These are phyloP conservation scores for Numida meleagris DNA, from an alignment of 2,113 vertebrate genomes.

Conservation along the genomic window DNA sequence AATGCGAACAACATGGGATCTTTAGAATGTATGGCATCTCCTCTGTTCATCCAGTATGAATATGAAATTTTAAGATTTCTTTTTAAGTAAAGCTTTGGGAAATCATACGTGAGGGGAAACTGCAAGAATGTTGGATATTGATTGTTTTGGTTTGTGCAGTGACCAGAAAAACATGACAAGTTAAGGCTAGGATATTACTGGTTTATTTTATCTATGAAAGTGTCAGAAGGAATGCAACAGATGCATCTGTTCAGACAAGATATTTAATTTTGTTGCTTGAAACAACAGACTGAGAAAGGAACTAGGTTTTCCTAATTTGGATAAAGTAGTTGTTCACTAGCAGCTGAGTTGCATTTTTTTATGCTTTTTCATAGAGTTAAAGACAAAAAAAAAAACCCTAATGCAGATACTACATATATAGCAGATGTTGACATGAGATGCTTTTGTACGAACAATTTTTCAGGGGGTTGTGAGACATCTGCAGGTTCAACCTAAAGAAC, in stretches of 20 bases:
- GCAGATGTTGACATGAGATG: not conserved
- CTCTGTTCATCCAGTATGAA: not conserved
- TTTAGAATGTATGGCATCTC: not conserved
- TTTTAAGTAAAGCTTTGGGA: not conserved
- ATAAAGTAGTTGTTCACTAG: not conserved
- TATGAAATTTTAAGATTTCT: not conserved
- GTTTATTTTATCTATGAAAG: not conserved
- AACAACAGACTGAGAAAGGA: not conserved
- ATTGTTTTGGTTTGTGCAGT: not conserved
- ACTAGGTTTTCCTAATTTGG: not conserved
- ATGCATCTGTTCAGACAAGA: not conserved
- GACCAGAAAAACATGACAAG: not conserved
- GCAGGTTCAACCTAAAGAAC: conserved; percentile 75
- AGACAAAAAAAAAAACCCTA: not conserved
- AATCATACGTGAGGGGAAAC: not conserved
- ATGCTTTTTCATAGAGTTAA: not conserved
- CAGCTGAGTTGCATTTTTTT: not conserved
- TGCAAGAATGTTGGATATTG: not conserved
- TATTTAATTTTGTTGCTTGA: not conserved
- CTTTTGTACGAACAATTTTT: conserved; percentile 13
- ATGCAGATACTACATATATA: not conserved
- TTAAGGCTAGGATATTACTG: not conserved
- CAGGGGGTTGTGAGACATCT: conserved; percentile 82
- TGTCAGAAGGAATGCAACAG: not conserved
- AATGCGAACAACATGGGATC: not conserved